Evolutionary conservation across 2,113 vertebrate genomes (phyloP).

Genomic region (Parus major): DNA sequence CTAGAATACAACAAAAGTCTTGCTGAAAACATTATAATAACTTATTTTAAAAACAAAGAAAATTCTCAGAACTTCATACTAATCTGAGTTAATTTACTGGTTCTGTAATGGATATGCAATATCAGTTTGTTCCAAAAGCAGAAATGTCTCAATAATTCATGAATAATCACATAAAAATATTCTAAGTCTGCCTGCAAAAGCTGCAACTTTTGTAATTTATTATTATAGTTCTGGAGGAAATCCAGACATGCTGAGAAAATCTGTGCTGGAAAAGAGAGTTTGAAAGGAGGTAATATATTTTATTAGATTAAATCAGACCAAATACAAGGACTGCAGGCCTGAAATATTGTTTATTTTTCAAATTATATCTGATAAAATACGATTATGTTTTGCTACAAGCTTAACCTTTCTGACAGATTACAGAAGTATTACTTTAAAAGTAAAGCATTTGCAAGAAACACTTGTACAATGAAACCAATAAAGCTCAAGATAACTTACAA

Average conservation of each 20-base stretch:
- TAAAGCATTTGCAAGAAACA: not conserved
- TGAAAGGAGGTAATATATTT: not conserved
- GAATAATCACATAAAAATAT: not conserved
- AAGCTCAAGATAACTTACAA: not conserved
- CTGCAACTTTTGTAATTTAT: not conserved
- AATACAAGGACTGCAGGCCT: not conserved
- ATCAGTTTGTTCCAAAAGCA: not conserved
- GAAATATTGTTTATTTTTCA: not conserved
- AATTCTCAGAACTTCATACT: not conserved
- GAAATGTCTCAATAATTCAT: not conserved
- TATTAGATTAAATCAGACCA: not conserved
- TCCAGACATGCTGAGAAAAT: not conserved
- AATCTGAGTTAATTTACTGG: not conserved
- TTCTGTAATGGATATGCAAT: not conserved
- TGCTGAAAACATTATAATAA: not conserved
- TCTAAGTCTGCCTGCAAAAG: not conserved
- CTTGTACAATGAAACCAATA: not conserved
- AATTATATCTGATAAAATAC: not conserved
- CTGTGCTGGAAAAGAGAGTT: not conserved
- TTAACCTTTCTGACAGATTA: not conserved
- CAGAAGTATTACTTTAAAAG: not conserved
- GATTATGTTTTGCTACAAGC: not conserved
- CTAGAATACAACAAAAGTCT: not conserved
- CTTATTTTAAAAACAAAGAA: not conserved
- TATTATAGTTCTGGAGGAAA: not conserved